These are phyloP conservation scores for Ferdinandea cuprea DNA, from an alignment of 2,888 invertebrate genomes.

Conservation along the genomic window DNA sequence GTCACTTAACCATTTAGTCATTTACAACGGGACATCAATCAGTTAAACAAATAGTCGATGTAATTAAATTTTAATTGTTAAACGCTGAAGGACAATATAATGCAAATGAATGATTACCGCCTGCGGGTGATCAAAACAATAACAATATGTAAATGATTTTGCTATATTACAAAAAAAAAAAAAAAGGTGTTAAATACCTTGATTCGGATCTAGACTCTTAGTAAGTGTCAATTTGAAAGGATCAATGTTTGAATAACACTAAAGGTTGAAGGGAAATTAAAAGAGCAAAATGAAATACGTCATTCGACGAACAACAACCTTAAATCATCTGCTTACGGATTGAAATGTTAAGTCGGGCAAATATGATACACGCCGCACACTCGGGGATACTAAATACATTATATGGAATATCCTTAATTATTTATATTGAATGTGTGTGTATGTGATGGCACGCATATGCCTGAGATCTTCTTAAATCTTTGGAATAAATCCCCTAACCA, in stretches of 20 bases:
- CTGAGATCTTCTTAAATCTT: slow-evolving; percentile 4
- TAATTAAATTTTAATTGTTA: slow-evolving; percentile 20
- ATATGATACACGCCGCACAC: not conserved
- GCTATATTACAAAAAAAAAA: no score
- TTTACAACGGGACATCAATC: slow-evolving; percentile 4
- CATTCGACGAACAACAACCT: slow-evolving; percentile 39
- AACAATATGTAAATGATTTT: not conserved
- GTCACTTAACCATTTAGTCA: slow-evolving; percentile 1
- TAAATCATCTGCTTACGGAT: slow-evolving; percentile 31
- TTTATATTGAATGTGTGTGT: slow-evolving; percentile 23
- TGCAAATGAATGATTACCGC: not conserved
- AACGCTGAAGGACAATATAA: slow-evolving; percentile 3
- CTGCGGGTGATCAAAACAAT: not conserved
- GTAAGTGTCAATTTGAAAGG: no score
- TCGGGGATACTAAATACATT: no score
- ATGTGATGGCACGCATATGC: not conserved
- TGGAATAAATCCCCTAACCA: not conserved
- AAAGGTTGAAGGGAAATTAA: no score
- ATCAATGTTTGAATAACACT: no score
- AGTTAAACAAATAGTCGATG: slow-evolving; percentile 5
- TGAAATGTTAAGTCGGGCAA: not conserved
- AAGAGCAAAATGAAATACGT: no score
- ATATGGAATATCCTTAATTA: slow-evolving; percentile 27
- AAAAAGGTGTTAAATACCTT: no score
- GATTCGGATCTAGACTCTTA: no score